A percentile compares a stretch with the other conserved stretches of the same genome.
Evolutionary conservation across 1,140 invertebrate species (phyloP).

Genomic region (Saccostrea echinata): DNA sequence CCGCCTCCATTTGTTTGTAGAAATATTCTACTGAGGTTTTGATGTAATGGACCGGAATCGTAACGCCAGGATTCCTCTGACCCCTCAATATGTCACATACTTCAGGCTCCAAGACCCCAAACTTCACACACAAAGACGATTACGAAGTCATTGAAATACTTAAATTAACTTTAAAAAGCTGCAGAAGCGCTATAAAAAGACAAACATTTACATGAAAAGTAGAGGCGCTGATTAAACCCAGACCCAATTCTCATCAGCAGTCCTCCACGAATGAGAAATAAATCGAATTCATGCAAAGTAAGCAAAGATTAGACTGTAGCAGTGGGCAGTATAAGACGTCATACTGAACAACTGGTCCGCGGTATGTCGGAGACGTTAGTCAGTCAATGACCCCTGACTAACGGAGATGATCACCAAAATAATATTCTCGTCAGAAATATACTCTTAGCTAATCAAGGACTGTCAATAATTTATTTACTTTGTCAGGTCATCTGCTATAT

Average conservation of each 20-base stretch:
- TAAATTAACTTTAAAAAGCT: not conserved
- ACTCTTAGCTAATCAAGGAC: no score
- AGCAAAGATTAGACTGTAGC: not conserved
- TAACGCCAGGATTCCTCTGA: not conserved
- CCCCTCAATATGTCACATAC: not conserved
- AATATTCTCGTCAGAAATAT: no score
- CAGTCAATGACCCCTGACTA: not conserved
- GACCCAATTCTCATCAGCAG: not conserved
- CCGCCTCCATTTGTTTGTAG: not conserved
- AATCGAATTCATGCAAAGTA: constrained; percentile 1
- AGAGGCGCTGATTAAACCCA: not conserved
- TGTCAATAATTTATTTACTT: no score
- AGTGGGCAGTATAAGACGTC: not conserved
- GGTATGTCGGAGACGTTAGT: not conserved
- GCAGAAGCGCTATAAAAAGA: not conserved
- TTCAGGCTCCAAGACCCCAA: not conserved
- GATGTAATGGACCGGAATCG: not conserved
- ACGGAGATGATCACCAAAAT: not conserved
- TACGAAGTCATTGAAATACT: not conserved
- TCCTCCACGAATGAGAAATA: not conserved
- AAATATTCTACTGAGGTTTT: not conserved
- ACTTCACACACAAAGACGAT: not conserved
- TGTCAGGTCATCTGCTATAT: no score
- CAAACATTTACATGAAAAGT: not conserved
- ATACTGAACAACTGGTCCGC: not conserved